Evolutionary conservation across 2,888 invertebrate species (phyloP), one percentile per base, ranked within the genome.

Genomic region (Harpalus rufipes): DNA sequence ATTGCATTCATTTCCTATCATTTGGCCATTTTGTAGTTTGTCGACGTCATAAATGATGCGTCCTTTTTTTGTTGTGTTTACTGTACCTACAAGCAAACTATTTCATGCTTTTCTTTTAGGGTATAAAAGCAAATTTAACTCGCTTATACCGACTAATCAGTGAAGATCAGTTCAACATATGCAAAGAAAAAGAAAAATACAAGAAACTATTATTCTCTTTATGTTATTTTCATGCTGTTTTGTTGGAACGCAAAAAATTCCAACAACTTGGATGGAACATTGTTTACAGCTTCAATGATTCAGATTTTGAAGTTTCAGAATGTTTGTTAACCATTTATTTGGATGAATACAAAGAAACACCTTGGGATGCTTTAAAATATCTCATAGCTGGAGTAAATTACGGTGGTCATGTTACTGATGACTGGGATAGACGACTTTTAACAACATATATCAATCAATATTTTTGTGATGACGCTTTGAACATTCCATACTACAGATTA

Each of bases 191-290:
- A 79, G 92, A 92, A 10, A 96, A 95, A 91, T 97, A 97, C 91
- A 94, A 95, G 63, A 94, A 95, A 87, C 92, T 97, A 10, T 90
- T 97, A 85, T 97, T 95, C 92, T 93, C 95, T 83, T 93, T 97
- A 12, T 96, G 96, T 84, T 97, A 96, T 92, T 97, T 97, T 92
- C 97, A 97, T 90, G 94, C 97, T 44, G 92, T 97, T 14, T 92
- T 97, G 5, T 92, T 97, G 86, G 97, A 97, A 87, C 92, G 97
- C 78, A 96, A 96, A 89, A 95, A 97, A 89, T 97, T 97, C 91
- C 93, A 96, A 76, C 96, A 96, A 91, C 93, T 97, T 39, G 97
- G 97, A 0, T 97, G 97, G 95, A 97, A 97, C 90, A 95, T 96
- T 4, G 92, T 96, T 51, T 97, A 97, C 89, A 96, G 96, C 91